Base-by-base conservation (phyloP, 2,113 vertebrate species). In the Dermatemys mawii region DNA sequence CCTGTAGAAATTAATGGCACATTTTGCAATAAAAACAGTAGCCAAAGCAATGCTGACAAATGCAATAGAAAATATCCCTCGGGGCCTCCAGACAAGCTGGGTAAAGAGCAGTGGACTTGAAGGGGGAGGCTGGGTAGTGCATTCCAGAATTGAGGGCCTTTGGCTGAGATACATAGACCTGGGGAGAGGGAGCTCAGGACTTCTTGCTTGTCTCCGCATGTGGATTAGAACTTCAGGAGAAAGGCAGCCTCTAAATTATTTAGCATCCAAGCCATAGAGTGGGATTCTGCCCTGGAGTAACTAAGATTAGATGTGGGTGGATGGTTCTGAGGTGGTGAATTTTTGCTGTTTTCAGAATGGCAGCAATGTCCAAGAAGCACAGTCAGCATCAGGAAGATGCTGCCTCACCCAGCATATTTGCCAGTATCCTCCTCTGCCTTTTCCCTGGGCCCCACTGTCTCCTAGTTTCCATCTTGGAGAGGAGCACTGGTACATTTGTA, bases 321-420 rank as follows among this genome's bases (percentile, higher is more conserved):
- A 24, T 48, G 26, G 50, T 70, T 49, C 82, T 55, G 44, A 2
- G 12, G 21, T 6, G 22, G 38, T 75, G 22, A 44, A 11, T 48
- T 67, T 73, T 51, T 8, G 50, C 35, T 7, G 8, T 41, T 60
- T 55, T 53, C 63, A n/a, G 83, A 53, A n/a, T 5, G 79, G 85
- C 73, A 82, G 78, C 35, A 13, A 4, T 46, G 29, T 19, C 75
- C 3, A 4, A 54, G 50, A n/a, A 32, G 21, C 48, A 0, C 38
- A 88, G 51, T 32, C 60, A 48, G 29, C 85, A n/a, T 13, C 32
- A 14, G 26, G 78, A 86, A 90, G 86, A 84, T 78, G 50, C 79
- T 67, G 16, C 0, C 0, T 3, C 82, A 53, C 49, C 35, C 48
- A 4, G 22, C 60, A 12, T 2, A 0, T 9, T 38, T 38, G 6